Evolutionary conservation across 2,888 invertebrate species (phyloP).

Genomic region (Lamellibrachia satsuma): DNA sequence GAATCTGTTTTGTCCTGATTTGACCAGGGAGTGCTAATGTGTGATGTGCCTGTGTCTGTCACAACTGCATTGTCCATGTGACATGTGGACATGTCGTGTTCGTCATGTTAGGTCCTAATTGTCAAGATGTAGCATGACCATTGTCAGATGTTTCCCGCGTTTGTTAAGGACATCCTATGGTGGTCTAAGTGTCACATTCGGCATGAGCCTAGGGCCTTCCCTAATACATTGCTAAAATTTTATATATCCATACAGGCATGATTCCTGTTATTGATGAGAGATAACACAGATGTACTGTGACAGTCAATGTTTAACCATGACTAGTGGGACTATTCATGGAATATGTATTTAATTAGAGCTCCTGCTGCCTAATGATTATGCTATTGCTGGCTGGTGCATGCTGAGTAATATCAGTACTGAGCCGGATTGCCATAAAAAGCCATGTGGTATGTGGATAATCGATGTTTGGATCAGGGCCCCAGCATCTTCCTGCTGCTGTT

Average conservation of each 20-base stretch:
- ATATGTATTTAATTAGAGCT: slow-evolving; percentile 9
- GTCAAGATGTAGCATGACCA: neutral
- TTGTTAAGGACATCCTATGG: neutral
- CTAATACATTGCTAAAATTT: neutral
- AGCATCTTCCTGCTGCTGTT: neutral
- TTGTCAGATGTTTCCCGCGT: neutral
- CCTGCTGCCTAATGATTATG: neutral
- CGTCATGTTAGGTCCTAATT: neutral
- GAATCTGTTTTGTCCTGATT: no score
- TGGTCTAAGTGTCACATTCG: neutral
- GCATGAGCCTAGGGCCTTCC: neutral
- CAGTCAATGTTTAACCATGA: neutral
- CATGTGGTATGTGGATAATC: neutral
- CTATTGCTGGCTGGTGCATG: neutral
- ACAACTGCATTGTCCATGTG: neutral
- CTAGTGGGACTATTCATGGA: neutral
- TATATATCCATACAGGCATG: neutral
- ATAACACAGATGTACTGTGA: neutral
- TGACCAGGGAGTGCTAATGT: neutral
- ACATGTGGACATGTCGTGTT: neutral
- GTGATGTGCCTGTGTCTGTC: neutral
- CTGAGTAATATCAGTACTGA: neutral
- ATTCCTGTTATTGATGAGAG: neutral
- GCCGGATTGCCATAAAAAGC: slow-evolving; percentile 13
- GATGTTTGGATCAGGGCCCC: neutral